These are phyloP conservation scores for Megalopta genalis DNA, from an alignment of 1,140 invertebrate genomes.

Conservation along the genomic window DNA sequence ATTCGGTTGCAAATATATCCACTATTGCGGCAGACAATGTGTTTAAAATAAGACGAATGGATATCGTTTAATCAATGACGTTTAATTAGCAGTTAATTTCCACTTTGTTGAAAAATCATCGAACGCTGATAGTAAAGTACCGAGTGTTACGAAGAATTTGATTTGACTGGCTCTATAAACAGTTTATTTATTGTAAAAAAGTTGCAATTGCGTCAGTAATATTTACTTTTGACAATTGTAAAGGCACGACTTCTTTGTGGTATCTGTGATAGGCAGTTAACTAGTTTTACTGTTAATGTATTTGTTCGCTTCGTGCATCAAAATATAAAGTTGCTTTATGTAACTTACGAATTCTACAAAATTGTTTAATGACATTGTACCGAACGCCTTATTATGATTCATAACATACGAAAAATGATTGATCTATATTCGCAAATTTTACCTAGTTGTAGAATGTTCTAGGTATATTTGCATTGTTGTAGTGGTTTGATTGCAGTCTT, in stretches of 20 bases:
- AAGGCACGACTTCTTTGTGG: background rate
- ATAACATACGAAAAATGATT: background rate
- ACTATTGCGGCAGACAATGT: slow-evolving; percentile 11
- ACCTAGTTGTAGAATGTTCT: background rate
- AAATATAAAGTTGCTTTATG: background rate
- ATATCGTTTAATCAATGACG: background rate
- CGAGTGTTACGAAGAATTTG: background rate
- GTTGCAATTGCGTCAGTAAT: background rate
- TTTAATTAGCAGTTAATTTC: background rate
- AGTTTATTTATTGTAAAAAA: slow-evolving; percentile 4
- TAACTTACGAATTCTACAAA: too few relatives aligned
- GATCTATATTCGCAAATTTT: too few relatives aligned
- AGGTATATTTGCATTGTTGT: background rate
- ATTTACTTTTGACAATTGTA: background rate
- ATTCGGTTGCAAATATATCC: slow-evolving; percentile 18
- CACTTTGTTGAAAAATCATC: background rate
- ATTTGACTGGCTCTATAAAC: background rate
- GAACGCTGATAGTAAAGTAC: background rate
- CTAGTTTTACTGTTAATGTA: background rate
- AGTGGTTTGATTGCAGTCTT: background rate
- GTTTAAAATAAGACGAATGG: slow-evolving; percentile 19
- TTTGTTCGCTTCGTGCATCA: too few relatives aligned
- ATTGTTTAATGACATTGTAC: background rate
- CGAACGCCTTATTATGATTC: background rate
- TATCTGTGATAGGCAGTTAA: background rate